Evolutionary conservation across 2,113 vertebrate species (phyloP), one percentile per base, ranked within the genome.

Genomic region (Python bivittatus): DNA sequence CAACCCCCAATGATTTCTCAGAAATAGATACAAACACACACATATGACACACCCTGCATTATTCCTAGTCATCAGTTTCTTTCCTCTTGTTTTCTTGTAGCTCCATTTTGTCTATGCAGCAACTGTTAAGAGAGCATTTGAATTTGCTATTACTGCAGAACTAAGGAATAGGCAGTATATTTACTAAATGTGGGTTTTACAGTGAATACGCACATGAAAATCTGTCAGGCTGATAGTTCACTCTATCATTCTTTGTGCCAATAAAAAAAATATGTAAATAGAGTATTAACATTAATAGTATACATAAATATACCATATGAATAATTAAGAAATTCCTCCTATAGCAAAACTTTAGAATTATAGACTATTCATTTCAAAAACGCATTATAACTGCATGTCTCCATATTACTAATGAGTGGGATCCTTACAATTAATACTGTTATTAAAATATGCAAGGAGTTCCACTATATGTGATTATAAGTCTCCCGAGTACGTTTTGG

Each of bases 281-380:
- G 1, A 92, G 87, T 88, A 84, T 61, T 91, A 94, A 56, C 92
- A 88, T 94, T 93, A 88, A 90, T 64, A 89, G 44, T 57, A 92
- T 84, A 92, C 94, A 92, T 91, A 83, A 84, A 94, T 95, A 88
- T 85, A 95, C 13, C 87, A 93, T 0, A 3, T 95, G 93, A 93
- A 94, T 95, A 95, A 96, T 96, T 95, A 96, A 92, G 94, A 61
- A 53, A 86, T 60, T 91, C 93, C 95, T 89, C 95, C 93, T 93
- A 93, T 94, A 94, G 90, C 58, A 95, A 94, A 93, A 93, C 93
- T 93, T 95, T 88, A 96, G 84, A 96, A 96, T 94, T 94, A 94
- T 94, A 95, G 91, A 91, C 94, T 94, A 95, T 96, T 96, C 94
- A 94, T 95, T 96, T 90, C 86, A 68, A 87, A 90, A 93, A 42